Base-by-base conservation (phyloP, 2,113 vertebrate genomes). In the Mungos mungo region DNA sequence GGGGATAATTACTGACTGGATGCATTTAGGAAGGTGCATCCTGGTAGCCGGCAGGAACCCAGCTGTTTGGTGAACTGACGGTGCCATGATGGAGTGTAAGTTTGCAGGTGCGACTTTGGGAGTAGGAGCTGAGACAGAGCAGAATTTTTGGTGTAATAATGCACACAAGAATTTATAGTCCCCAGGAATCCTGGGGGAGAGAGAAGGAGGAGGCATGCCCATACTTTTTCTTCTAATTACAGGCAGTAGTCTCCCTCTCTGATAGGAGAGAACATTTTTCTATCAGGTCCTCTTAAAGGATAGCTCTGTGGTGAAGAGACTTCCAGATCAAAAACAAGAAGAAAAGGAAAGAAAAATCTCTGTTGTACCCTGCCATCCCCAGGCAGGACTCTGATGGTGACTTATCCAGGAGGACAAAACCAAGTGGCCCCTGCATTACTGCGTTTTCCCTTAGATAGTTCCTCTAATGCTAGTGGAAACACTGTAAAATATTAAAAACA, bases 401-500 rank as follows among this genome's bases (percentile, higher is more conserved):
- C 33, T 60, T n/a, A 79, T 15, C 16, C 5, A 16, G 65, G 27
- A 68, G 74, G 52, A 89, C 9, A 47, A 74, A 92, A 47, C 25
- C 72, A 11, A 41, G 15, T 7, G 2, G 27, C 31, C 14, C 38
- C 15, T 1, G 1, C 11, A 4, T 72, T 50, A 14, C 65, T 80
- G 69, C 8, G 0, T 91, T 31, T 68, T 7, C 19, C 0, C 2
- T 6, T 31, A 92, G 79, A 19, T 71, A 66, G 90, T 77, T 97
- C 87, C 88, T 38, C 88, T 72, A 0, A 94, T 82, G 90, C 66
- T 65, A 86, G 89, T 86, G 88, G 95, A 96, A 98, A 96, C 91
- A 13, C 38, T 90, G 81, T 98, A 95, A 98, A 97, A 97, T 85
- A 97, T 93, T 95, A 93, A 97, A 98, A 95, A 88, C 96, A 69